Evolutionary conservation across 2,888 invertebrate species (phyloP).

Genomic region (Drosophila emarginata): DNA sequence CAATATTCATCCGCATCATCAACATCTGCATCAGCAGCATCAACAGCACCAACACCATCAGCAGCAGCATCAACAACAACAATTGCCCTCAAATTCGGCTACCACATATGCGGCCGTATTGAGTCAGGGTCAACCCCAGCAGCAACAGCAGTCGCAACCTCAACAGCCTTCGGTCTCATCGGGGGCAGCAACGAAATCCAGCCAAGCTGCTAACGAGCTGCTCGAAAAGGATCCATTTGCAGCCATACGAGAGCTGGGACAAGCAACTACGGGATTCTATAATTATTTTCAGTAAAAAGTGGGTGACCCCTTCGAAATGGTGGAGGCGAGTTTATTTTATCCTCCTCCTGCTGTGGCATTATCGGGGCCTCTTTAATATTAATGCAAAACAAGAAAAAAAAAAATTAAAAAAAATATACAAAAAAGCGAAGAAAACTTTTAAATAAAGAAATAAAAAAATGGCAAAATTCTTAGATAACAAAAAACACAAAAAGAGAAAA

Average conservation of each 20-base stretch:
- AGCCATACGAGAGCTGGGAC: slow-evolving; percentile 83
- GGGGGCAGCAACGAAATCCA: slow-evolving; percentile 41
- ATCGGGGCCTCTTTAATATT: slow-evolving; percentile 43
- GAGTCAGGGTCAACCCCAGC: slow-evolving; percentile 76
- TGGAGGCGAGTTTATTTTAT: neutral
- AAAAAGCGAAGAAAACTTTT: slow-evolving; percentile 46
- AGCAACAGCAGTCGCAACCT: slow-evolving; percentile 33
- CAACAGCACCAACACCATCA: slow-evolving; percentile 36
- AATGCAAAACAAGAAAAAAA: slow-evolving; percentile 29
- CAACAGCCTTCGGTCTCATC: slow-evolving; percentile 33
- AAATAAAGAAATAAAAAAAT: slow-evolving; percentile 48
- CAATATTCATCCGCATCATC: slow-evolving; percentile 40
- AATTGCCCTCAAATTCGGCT: slow-evolving; percentile 52
- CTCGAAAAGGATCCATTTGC: slow-evolving; percentile 83
- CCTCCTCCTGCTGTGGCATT: slow-evolving; percentile 55
- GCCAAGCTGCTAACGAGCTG: slow-evolving; percentile 51
- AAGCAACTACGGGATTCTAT: slow-evolving; percentile 84
- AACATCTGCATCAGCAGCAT: slow-evolving; percentile 29
- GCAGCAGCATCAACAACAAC: slow-evolving; percentile 20
- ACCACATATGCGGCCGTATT: slow-evolving; percentile 83
- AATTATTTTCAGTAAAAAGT: slow-evolving; percentile 84
- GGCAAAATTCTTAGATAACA: slow-evolving; percentile 55
- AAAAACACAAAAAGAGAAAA: slow-evolving; percentile 52
- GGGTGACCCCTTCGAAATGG: slow-evolving; percentile 12
- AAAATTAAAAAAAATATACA: slow-evolving; percentile 29